Conservation (phyloP, 2,797 vertebrate species). For the Ptychadena robeensis region DNA sequence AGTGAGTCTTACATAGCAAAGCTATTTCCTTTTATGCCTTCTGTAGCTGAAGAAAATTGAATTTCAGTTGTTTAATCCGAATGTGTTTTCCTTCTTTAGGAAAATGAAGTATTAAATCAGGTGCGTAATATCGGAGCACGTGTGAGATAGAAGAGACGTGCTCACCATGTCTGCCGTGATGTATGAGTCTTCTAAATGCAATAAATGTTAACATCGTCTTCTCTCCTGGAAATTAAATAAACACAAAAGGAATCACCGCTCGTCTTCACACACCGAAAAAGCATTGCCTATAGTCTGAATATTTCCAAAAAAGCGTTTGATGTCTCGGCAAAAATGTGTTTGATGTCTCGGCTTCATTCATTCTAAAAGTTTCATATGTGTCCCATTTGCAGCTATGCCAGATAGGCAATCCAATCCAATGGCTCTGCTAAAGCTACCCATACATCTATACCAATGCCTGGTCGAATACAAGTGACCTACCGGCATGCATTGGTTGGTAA, state of each 20-base stretch:
- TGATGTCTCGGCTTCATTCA: not conserved
- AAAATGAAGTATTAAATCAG: slow-evolving; percentile 63
- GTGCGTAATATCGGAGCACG: slow-evolving; percentile 64
- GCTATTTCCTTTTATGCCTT: slow-evolving; percentile 35
- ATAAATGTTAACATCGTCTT: slow-evolving; percentile 74
- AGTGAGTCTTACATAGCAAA: slow-evolving; percentile 36
- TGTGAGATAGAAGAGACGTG: slow-evolving; percentile 65
- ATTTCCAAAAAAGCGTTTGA: slow-evolving; percentile 13
- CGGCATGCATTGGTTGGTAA: too few species aligned
- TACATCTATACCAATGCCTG: not conserved
- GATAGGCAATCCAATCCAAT: not conserved
- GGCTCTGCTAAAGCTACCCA: too few species aligned
- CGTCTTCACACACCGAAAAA: slow-evolving; percentile 63
- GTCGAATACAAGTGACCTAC: too few species aligned
- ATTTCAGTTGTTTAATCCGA: slow-evolving; percentile 45
- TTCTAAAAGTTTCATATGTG: not conserved
- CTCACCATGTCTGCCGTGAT: slow-evolving; percentile 69
- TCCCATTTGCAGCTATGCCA: too few species aligned
- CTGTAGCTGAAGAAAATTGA: slow-evolving; percentile 49
- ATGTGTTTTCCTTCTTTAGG: slow-evolving; percentile 28
- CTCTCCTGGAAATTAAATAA: slow-evolving; percentile 71
- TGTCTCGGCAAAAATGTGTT: not conserved
- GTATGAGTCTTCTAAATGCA: slow-evolving; percentile 72
- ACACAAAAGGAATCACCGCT: slow-evolving; percentile 68
- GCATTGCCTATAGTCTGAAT: not conserved